These are phyloP conservation scores for Auanema sp. DNA, from an alignment of 2,888 invertebrate genomes.

Conservation along the genomic window DNA sequence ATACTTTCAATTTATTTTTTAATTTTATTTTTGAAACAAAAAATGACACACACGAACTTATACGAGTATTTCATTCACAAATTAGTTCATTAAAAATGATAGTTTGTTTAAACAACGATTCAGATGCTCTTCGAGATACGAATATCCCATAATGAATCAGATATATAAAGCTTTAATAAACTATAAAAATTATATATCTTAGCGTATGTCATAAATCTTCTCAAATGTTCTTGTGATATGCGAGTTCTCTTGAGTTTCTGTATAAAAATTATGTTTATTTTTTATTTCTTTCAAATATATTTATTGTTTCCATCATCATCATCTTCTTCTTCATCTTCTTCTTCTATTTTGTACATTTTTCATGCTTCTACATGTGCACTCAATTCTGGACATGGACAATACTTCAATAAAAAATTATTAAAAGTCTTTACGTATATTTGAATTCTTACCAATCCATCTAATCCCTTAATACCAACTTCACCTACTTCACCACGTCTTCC, in stretches of 20 bases:
- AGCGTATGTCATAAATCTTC: too few relatives aligned
- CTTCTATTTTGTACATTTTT: not conserved
- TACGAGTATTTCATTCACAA: not conserved
- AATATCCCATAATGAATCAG: too few relatives aligned
- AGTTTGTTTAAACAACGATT: too few relatives aligned
- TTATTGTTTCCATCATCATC: too few relatives aligned
- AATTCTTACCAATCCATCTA: constrained; percentile 26
- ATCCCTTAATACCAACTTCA: constrained; percentile 20
- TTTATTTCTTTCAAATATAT: too few relatives aligned
- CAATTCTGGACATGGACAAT: constrained; percentile 33
- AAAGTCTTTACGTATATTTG: not conserved
- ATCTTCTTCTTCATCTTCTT: too few relatives aligned
- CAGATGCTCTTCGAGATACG: too few relatives aligned
- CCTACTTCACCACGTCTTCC: constrained; percentile 25
- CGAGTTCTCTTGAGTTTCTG: not conserved
- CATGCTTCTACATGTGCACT: not conserved
- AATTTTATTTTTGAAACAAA: constrained; percentile 1
- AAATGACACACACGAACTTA: not conserved
- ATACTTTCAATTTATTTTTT: not conserved
- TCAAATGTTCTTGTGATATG: too few relatives aligned
- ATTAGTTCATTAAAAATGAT: too few relatives aligned
- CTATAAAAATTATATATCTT: too few relatives aligned
- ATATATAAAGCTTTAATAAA: too few relatives aligned
- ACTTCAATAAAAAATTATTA: constrained; percentile 22
- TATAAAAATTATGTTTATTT: too few relatives aligned